Conservation (phyloP, 1,140 invertebrate species). For the Grapholita molesta region DNA sequence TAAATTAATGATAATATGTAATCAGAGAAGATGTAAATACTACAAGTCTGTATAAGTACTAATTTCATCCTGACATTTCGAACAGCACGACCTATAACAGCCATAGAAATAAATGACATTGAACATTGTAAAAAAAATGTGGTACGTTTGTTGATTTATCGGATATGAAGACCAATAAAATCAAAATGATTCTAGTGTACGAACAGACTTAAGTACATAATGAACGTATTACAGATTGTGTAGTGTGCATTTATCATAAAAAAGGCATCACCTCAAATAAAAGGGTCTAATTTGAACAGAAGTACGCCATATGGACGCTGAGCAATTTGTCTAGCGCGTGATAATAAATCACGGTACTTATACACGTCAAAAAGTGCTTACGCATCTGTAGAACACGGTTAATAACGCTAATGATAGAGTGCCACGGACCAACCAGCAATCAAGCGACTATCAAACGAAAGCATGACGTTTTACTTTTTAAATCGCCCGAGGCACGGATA, state of each 20-base stretch:
- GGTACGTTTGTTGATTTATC: not conserved
- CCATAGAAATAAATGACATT: not conserved
- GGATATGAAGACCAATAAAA: not conserved
- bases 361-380: constrained; percentile 60
- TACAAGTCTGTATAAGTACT: no score
- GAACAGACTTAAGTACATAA: not conserved
- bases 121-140: not conserved
- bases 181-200: not conserved
- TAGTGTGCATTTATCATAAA: not conserved
- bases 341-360: constrained; percentile 59
- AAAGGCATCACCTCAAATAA: not conserved
- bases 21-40: no score
- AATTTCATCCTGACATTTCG: no score
- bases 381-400: constrained; percentile 49
- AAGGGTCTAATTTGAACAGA: constrained; percentile 27
- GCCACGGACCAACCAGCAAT: constrained; percentile 44
- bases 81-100: no score
- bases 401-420: constrained; percentile 62
- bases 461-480: constrained; percentile 45
- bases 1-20: no score
- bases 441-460: constrained; percentile 59
- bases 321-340: constrained; percentile 38
- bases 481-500: constrained; percentile 61
- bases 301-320: constrained; percentile 33
- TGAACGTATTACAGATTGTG: not conserved